Evolutionary conservation across 2,113 vertebrate species (phyloP).

Genomic region (Oxyruncus cristatus): DNA sequence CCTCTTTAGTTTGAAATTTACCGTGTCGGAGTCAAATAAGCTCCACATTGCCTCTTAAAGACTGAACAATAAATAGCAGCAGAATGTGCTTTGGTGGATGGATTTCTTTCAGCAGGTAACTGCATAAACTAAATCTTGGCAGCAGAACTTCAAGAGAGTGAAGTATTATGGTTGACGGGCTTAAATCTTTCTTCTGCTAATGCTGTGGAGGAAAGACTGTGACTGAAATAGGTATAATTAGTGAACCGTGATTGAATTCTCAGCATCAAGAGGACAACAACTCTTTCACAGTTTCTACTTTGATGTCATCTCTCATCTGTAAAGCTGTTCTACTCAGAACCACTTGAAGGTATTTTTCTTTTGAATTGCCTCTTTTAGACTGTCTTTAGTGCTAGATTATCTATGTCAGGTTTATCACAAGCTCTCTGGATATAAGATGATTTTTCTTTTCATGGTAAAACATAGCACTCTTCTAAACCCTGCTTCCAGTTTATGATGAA

Average conservation of each 20-base stretch:
- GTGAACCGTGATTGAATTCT: slow-evolving; percentile 57
- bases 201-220: slow-evolving; percentile 37
- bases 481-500: slow-evolving; percentile 31
- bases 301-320: slow-evolving; percentile 70
- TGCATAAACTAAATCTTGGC: slow-evolving; percentile 43
- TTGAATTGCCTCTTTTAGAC: slow-evolving; percentile 63
- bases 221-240: slow-evolving; percentile 64
- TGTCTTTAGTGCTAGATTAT: slow-evolving; percentile 60
- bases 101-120: slow-evolving; percentile 51
- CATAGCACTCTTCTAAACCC: slow-evolving; percentile 8
- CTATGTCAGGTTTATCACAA: slow-evolving; percentile 63
- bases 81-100: neutral
- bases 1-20: neutral
- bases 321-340: slow-evolving; percentile 56
- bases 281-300: slow-evolving; percentile 68
- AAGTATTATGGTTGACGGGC: slow-evolving; percentile 38
- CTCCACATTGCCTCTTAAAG: slow-evolving; percentile 63
- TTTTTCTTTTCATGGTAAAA: slow-evolving; percentile 48
- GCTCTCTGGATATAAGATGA: slow-evolving; percentile 48
- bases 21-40: neutral
- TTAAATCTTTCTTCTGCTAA: slow-evolving; percentile 60
- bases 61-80: slow-evolving; percentile 37
- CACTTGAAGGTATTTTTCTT: slow-evolving; percentile 68
- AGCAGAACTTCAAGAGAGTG: slow-evolving; percentile 35
- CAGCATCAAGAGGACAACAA: slow-evolving; percentile 66